These are phyloP conservation scores for Falco biarmicus DNA, from an alignment of 2,797 vertebrate genomes.

Conservation along the genomic window DNA sequence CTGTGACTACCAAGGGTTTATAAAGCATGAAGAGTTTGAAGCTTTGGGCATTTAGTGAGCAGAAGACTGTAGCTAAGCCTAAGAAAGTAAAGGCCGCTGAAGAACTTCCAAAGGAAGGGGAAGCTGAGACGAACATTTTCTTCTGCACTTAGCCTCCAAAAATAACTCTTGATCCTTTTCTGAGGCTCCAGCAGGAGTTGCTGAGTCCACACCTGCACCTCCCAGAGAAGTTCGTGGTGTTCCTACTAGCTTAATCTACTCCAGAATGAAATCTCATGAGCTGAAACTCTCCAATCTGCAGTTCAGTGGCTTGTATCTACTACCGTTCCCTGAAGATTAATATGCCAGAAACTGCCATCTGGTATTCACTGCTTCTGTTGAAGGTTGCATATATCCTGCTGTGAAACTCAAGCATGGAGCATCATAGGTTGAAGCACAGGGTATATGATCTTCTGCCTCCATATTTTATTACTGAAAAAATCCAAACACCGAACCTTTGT, in stretches of 20 bases:
- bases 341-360: neutral
- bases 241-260: neutral
- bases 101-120: neutral
- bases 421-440: neutral
- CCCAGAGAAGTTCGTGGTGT: neutral
- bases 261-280: neutral
- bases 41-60: neutral
- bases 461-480: neutral
- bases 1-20: neutral
- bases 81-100: neutral
- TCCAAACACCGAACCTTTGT: accelerated
- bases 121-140: neutral
- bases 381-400: neutral
- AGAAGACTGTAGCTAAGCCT: neutral
- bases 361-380: neutral
- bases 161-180: neutral
- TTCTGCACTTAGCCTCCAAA: neutral
- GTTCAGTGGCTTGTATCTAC: neutral
- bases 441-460: neutral
- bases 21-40: neutral
- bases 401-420: neutral
- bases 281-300: neutral
- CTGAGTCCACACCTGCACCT: neutral
- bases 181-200: neutral
- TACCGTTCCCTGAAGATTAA: neutral